Base-by-base conservation (phyloP, 2,113 vertebrate species). In the Ardeotis arabs region DNA sequence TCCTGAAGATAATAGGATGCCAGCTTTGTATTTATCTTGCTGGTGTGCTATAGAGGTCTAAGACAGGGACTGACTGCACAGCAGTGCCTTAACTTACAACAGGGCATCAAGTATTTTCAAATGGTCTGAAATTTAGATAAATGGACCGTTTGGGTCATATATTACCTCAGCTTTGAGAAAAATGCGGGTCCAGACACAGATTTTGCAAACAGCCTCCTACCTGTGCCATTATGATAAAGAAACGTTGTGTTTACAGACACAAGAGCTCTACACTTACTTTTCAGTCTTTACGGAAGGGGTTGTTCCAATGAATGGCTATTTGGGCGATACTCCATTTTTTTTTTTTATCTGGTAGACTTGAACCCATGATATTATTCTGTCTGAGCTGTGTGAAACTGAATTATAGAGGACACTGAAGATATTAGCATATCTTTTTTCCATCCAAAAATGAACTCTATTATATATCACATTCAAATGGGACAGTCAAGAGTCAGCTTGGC, bases 391-490 rank as follows among this genome's bases (percentile, higher is more conserved):
- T 31, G 16, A 84, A 69, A 67, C 10, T 2, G 29, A 52, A 60
- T 7, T 59, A 14, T 7, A 86, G 73, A 69, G 5, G 11, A 53
- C 3, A 62, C 35, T 55, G 31, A 70, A 62, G 6, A 56, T 66
- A 41, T 35, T 29, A 58, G 8, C 7, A 62, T 87, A n/a, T 4
- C 2, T 47, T 41, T 56, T 84, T 94, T 35, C 14, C 7, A 47
- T 27, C 11, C 5, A 60, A 3, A 78, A 53, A 79, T 29, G 2
- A 59, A 37, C n/a, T 12, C 41, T 60, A 35, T 37, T 84, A 29
- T 8, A 4, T 25, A 49, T 35, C 0, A 0, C 3, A 2, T 80
- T 89, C 13, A 80, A 56, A 60, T 66, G 23, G 22, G 16, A 84
- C 22, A 52, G 6, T 52, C 39, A 44, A 76, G 91, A 80, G 18